Evolutionary conservation across 2,888 invertebrate species (phyloP).

Genomic region (Oeneis ivallda): DNA sequence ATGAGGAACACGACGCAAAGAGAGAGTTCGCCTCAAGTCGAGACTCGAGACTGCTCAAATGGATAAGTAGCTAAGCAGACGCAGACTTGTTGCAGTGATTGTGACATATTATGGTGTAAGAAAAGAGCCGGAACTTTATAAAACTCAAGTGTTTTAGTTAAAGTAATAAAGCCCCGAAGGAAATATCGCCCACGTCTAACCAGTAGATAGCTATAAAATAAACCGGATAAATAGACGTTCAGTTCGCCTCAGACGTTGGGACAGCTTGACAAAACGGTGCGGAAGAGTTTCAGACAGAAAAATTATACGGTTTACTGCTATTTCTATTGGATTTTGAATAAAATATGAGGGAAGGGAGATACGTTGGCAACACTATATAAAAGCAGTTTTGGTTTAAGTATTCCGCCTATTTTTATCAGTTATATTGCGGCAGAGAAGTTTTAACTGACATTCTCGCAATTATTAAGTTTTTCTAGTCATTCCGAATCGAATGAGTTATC

Average conservation of each 20-base stretch:
- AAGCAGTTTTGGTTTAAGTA: constrained; percentile 21
- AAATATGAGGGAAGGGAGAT: constrained; percentile 24
- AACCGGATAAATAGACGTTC: constrained; percentile 19
- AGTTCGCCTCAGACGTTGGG: constrained; percentile 24
- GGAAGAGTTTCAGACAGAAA: constrained; percentile 34
- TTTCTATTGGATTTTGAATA: constrained; percentile 31
- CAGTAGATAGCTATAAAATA: neutral
- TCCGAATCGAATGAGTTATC: too few species aligned
- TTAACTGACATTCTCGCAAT: constrained; percentile 14
- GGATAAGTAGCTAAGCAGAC: too few species aligned
- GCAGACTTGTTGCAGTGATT: too few species aligned
- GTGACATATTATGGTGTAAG: too few species aligned
- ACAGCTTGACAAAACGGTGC: constrained; percentile 35
- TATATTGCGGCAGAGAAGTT: constrained; percentile 19
- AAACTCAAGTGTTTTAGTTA: neutral
- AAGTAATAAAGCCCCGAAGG: constrained; percentile 17
- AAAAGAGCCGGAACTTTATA: neutral
- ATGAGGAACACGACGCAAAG: too few species aligned
- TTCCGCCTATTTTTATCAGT: constrained; percentile 15
- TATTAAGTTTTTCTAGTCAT: neutral
- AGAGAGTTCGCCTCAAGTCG: too few species aligned
- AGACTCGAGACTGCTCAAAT: too few species aligned
- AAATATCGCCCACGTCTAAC: neutral
- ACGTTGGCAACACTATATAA: constrained; percentile 26
- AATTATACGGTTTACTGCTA: constrained; percentile 29